Conservation (phyloP, 2,113 vertebrate species). For the Rhombomys opimus region DNA sequence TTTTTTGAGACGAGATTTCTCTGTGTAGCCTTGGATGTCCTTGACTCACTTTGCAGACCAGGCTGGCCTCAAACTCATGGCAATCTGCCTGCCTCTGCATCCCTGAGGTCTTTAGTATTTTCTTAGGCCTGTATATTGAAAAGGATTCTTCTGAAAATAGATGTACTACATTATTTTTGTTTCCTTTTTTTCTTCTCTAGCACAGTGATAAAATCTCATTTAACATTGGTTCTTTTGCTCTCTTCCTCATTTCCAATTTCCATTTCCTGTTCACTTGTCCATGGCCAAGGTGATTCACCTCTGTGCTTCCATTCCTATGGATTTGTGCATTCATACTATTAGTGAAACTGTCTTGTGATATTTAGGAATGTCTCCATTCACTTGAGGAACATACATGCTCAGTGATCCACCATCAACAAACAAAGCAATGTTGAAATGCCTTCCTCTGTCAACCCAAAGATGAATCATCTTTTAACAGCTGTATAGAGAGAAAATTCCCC, state of each 20-base stretch:
- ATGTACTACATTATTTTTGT: background rate
- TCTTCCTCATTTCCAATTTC: background rate
- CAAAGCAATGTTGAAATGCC: background rate
- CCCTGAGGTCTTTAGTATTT: constrained; percentile 37
- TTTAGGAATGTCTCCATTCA: background rate
- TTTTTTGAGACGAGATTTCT: too few species aligned
- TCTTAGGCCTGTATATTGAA: constrained; percentile 16
- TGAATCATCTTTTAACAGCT: background rate
- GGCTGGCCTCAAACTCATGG: too few species aligned
- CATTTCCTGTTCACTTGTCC: background rate
- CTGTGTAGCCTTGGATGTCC: too few species aligned
- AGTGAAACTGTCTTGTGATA: background rate
- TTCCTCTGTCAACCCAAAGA: background rate
- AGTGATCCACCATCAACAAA: background rate
- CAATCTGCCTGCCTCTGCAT: too few species aligned
- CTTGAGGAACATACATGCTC: background rate
- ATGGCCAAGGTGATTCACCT: background rate
- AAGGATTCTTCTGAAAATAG: background rate
- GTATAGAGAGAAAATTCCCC: background rate
- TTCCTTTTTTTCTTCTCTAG: constrained; percentile 47
- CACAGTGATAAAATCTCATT: background rate
- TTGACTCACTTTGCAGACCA: too few species aligned
- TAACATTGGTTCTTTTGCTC: background rate
- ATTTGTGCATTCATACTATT: constrained; percentile 32
- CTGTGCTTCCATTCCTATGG: background rate